phyloP scores from a whole-genome alignment of 2,113 vertebrate species.

The Pygoscelis antarcticus region DNA sequence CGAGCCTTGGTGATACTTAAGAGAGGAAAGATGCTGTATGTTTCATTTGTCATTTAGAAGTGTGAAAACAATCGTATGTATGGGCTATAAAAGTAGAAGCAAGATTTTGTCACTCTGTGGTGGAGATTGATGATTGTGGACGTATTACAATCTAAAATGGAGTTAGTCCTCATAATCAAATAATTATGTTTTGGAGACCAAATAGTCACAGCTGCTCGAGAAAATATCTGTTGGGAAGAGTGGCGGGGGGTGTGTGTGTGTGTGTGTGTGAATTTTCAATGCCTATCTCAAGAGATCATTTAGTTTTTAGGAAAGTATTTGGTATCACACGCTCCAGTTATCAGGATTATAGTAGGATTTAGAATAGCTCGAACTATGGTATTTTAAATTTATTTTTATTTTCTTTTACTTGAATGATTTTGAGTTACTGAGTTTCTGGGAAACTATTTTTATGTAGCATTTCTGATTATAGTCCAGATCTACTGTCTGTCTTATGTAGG shows the following conservation, averaged over 20 bases:
- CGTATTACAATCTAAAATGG: background rate
- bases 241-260: too few species aligned
- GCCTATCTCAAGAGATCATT: background rate
- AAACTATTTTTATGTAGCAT: background rate
- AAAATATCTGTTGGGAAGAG: background rate
- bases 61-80: background rate
- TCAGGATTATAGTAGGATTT: background rate
- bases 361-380: background rate
- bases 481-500: background rate
- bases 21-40: background rate
- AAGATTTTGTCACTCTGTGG: background rate
- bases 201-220: background rate
- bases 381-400: background rate
- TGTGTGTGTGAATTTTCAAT: background rate
- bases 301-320: background rate
- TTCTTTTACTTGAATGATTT: background rate
- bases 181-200: background rate
- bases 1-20: background rate
- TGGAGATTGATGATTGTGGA: background rate
- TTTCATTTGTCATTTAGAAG: background rate
- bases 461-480: background rate
- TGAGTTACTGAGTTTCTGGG: background rate
- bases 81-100: background rate
- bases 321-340: background rate
- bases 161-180: background rate